phyloP scores from a whole-genome alignment of 1,140 invertebrate species.

The Eulimnadia texana region DNA sequence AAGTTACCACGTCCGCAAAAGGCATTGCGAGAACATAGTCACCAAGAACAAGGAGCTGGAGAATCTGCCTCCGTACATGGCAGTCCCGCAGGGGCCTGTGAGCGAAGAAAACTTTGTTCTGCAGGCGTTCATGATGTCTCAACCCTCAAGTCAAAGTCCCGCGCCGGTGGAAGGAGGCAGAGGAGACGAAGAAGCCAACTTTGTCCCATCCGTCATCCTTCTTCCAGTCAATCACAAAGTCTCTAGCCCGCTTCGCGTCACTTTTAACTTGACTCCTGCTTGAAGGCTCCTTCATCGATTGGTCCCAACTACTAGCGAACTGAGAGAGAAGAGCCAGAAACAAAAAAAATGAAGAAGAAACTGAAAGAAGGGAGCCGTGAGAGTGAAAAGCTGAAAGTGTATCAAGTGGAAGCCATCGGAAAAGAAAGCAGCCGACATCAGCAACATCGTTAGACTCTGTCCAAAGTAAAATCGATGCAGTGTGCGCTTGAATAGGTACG shows the following conservation, averaged over 20 bases:
- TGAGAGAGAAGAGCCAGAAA: neutral
- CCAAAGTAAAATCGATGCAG: neutral
- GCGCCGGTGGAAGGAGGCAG: constrained; percentile 13
- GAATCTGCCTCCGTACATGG: constrained; percentile 9
- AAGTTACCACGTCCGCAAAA: constrained; percentile 45
- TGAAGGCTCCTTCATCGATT: constrained; percentile 25
- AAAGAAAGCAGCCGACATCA: neutral
- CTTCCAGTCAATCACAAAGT: constrained; percentile 74
- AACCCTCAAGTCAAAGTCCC: constrained; percentile 30
- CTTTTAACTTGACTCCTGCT: constrained; percentile 80
- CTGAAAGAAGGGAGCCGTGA: too few species aligned
- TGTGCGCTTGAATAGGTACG: neutral
- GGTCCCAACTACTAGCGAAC: neutral
- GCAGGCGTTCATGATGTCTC: constrained; percentile 72
- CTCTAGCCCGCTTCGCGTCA: constrained; percentile 61
- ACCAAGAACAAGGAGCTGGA: neutral
- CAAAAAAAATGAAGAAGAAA: too few species aligned
- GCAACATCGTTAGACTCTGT: neutral
- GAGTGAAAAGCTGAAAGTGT: neutral
- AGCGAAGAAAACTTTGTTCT: constrained; percentile 42
- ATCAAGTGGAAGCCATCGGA: neutral
- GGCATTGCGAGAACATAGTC: constrained; percentile 16
- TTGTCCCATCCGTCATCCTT: constrained; percentile 79
- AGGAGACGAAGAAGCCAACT: constrained; percentile 33
- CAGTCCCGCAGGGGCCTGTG: constrained; percentile 22